These are phyloP conservation scores for Pituophis catenifer DNA, from an alignment of 2,113 vertebrate species.

Conservation along the genomic window DNA sequence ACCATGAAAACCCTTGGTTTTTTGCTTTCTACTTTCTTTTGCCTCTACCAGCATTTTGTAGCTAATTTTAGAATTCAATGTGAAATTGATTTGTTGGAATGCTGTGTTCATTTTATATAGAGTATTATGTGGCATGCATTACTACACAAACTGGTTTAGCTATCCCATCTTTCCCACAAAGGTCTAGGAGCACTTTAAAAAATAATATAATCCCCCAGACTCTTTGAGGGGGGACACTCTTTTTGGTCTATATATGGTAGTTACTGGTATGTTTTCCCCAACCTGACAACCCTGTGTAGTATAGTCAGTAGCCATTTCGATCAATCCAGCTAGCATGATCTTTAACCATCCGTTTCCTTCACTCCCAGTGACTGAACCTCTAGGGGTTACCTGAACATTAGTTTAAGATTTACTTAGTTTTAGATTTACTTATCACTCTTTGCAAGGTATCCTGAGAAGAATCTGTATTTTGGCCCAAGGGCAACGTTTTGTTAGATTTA, in stretches of 20 bases:
- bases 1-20: not conserved
- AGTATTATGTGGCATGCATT: not conserved
- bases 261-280: not conserved
- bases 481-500: not conserved
- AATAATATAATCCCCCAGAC: not conserved
- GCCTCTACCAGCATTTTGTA: not conserved
- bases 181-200: not conserved
- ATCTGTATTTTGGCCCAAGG: not conserved
- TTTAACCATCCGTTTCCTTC: not conserved
- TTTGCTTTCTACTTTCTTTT: not conserved
- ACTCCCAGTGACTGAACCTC: not conserved
- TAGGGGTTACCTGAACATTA: not conserved
- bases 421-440: not conserved
- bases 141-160: not conserved
- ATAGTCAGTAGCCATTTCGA: not conserved
- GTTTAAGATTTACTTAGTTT: not conserved
- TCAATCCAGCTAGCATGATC: not conserved
- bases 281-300: not conserved
- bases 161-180: not conserved
- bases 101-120: not conserved
- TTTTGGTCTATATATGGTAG: not conserved
- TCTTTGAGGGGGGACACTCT: not conserved
- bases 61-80: not conserved
- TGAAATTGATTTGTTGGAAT: not conserved
- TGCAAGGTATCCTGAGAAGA: not conserved